Conservation (phyloP, 2,797 vertebrate genomes). For the Epinephelus awoara region DNA sequence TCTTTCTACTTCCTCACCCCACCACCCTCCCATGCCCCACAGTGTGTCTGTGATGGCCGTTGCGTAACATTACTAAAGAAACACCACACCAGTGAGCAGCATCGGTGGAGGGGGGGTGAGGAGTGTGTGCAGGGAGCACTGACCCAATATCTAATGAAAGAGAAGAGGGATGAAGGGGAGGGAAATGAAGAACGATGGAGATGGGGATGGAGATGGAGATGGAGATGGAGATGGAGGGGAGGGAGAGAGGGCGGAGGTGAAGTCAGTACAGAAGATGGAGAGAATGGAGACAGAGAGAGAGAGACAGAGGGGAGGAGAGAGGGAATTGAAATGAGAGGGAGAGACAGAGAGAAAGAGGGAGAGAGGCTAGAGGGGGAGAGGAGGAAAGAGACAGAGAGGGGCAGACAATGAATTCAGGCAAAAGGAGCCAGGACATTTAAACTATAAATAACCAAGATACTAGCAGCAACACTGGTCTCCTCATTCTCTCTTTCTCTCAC, state of each 20-base stretch:
- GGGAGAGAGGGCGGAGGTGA: slow-evolving; percentile 32
- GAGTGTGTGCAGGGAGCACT: slow-evolving; percentile 50
- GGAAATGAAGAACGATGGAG: slow-evolving; percentile 12
- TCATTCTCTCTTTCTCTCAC: slow-evolving; percentile 31
- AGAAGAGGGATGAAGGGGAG: slow-evolving; percentile 47
- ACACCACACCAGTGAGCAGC: slow-evolving; percentile 57
- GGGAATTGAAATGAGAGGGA: background rate
- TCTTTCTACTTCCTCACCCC: background rate
- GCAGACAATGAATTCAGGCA: slow-evolving; percentile 73
- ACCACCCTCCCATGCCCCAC: slow-evolving; percentile 32
- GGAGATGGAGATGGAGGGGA: background rate
- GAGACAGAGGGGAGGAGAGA: background rate
- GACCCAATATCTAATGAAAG: slow-evolving; percentile 75
- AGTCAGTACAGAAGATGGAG: slow-evolving; percentile 14
- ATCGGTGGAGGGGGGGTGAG: slow-evolving; percentile 13
- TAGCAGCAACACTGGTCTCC: slow-evolving; percentile 61
- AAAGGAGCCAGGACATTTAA: slow-evolving; percentile 69
- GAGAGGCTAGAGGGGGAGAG: slow-evolving; percentile 42
- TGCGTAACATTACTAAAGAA: slow-evolving; percentile 80
- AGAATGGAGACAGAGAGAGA: slow-evolving; percentile 9
- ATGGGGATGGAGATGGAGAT: background rate
- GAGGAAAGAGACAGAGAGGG: slow-evolving; percentile 51
- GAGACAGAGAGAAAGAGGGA: slow-evolving; percentile 42
- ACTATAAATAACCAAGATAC: slow-evolving; percentile 76
- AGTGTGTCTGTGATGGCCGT: slow-evolving; percentile 69